Conservation (phyloP, 2,113 vertebrate genomes). For the Apus apus region DNA sequence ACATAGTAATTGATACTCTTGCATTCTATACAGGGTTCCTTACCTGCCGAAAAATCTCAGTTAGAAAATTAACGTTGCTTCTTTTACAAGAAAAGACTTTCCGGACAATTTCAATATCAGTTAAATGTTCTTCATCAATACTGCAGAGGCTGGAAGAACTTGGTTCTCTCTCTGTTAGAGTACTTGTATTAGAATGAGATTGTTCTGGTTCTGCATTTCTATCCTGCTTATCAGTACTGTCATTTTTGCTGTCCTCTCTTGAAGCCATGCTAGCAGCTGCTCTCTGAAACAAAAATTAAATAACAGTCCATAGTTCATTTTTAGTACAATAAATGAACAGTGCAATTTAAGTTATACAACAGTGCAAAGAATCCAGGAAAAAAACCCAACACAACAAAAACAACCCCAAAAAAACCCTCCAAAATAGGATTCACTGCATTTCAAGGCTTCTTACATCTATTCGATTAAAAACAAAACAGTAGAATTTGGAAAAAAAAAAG, state of each 20-base stretch:
- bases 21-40: constrained; percentile 17
- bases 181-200: constrained; percentile 97
- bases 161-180: constrained; percentile 95
- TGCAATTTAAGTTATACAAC: not conserved
- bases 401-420: too few relatives aligned
- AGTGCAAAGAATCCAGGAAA: not conserved
- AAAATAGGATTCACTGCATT: not conserved
- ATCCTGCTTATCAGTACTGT: constrained; percentile 78
- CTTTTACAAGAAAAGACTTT: constrained; percentile 94
- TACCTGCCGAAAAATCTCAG: constrained; percentile 99
- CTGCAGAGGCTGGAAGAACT: constrained; percentile 99
- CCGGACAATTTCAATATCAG: constrained; percentile 95
- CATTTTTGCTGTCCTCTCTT: constrained; percentile 84
- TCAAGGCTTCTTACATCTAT: not conserved
- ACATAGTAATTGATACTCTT: not conserved
- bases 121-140: constrained; percentile 97
- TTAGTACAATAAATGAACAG: not conserved
- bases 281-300: constrained; percentile 79
- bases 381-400: not conserved
- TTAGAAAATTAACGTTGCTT: constrained; percentile 97
- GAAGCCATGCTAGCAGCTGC: constrained; percentile 94
- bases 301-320: not conserved
- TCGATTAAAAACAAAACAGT: not conserved
- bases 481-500: not conserved
- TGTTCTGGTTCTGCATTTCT: constrained; percentile 86